These are phyloP conservation scores for Shargacucullia verbasci DNA, from an alignment of 2,888 invertebrate genomes.

Conservation along the genomic window DNA sequence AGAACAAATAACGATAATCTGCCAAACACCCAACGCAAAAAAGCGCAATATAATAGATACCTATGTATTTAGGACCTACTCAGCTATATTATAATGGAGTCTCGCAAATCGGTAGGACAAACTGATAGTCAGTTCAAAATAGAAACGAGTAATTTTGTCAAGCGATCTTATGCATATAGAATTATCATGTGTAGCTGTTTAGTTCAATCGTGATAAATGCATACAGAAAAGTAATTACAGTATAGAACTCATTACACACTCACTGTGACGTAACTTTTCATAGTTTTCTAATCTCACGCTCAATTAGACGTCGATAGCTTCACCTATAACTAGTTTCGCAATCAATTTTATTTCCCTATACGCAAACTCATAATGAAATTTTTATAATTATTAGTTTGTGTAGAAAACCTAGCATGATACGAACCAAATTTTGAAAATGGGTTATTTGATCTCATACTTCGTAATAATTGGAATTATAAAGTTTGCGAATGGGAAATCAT, in stretches of 20 bases:
- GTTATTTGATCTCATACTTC: conserved; percentile 21
- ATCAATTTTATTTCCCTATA: conserved; percentile 34
- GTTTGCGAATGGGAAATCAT: conserved; percentile 18
- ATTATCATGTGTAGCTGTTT: conserved; percentile 1
- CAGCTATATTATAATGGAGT: too few species aligned
- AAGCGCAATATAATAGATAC: too few species aligned
- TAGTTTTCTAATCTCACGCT: conserved; percentile 58
- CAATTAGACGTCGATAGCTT: conserved; percentile 45
- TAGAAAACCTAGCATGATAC: conserved; percentile 25
- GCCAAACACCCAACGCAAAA: too few species aligned
- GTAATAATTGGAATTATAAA: conserved; percentile 40
- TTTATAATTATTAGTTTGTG: conserved; percentile 33
- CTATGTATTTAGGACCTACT: too few species aligned
- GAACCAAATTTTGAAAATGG: conserved; percentile 28
- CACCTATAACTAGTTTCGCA: conserved; percentile 38
- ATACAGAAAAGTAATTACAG: conserved; percentile 7
- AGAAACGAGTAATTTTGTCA: too few species aligned
- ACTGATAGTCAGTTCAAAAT: too few species aligned
- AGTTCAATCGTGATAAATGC: neutral
- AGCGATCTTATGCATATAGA: too few species aligned
- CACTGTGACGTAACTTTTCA: conserved; percentile 19
- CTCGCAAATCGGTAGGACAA: too few species aligned
- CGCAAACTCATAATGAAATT: conserved; percentile 21
- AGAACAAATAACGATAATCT: too few species aligned
- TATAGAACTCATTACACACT: conserved; percentile 7